Conservation (phyloP, 2,888 invertebrate genomes). For the Leptopilina syphax region DNA sequence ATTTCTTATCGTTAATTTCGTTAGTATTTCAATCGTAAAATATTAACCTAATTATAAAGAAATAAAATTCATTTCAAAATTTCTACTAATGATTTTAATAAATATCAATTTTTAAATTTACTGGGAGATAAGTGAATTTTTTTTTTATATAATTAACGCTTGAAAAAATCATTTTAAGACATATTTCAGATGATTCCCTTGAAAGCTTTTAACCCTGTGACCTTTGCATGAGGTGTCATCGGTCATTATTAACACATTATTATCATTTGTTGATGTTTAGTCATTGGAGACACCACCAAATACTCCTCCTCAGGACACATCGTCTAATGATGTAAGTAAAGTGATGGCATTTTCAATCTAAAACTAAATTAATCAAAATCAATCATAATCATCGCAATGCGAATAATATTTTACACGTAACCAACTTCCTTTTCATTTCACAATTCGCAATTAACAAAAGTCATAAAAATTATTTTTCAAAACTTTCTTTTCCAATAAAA, state of each 20-base stretch:
- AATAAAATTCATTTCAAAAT: too few species aligned
- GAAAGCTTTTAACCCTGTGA: constrained; percentile 23
- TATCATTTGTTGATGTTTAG: constrained; percentile 73
- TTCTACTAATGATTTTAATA: too few species aligned
- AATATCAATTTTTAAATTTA: background rate
- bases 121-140: background rate
- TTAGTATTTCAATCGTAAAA: too few species aligned
- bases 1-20: too few species aligned
- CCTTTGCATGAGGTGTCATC: constrained; percentile 63
- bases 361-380: background rate
- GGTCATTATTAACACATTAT: constrained; percentile 70
- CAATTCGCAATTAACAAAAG: too few species aligned
- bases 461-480: too few species aligned
- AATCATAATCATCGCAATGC: constrained; percentile 6
- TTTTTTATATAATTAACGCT: background rate
- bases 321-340: constrained; percentile 71
- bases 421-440: too few species aligned
- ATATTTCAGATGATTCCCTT: constrained; percentile 33
- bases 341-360: background rate
- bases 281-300: constrained; percentile 70
- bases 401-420: too few species aligned
- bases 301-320: constrained; percentile 68
- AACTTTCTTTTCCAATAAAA: too few species aligned
- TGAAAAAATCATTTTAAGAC: constrained; percentile 32
- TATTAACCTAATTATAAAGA: too few species aligned